phyloP scores from a whole-genome alignment of 2,797 vertebrate genomes.

The Helarctos malayanus region DNA sequence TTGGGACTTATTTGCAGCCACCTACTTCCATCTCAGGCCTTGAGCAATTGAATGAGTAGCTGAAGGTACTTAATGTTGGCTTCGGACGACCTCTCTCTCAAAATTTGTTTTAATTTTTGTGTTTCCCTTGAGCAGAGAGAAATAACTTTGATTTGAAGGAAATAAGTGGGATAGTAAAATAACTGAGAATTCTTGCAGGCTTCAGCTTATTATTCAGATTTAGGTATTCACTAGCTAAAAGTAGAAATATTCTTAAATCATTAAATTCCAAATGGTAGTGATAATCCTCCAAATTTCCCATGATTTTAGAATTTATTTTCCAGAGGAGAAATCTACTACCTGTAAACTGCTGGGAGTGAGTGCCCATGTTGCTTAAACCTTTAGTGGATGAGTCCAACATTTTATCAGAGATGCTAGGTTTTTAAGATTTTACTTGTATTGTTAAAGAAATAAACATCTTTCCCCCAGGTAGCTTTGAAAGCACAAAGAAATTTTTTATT shows the following conservation, averaged over 20 bases:
- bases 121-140: neutral
- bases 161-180: slow-evolving; percentile 44
- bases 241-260: slow-evolving; percentile 29
- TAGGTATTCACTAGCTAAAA: slow-evolving; percentile 37
- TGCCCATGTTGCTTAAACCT: neutral
- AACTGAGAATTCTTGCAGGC: neutral
- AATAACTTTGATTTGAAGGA: neutral
- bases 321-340: neutral
- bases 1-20: neutral
- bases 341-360: neutral
- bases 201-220: slow-evolving; percentile 34
- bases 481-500: slow-evolving; percentile 51
- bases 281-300: neutral
- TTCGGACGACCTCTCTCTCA: neutral
- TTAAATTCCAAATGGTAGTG: slow-evolving; percentile 7
- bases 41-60: slow-evolving; percentile 8
- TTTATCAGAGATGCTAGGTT: neutral
- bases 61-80: slow-evolving; percentile 39
- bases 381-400: neutral
- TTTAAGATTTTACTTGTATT: slow-evolving; percentile 63
- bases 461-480: neutral
- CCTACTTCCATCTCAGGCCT: slow-evolving; percentile 6
- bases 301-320: slow-evolving; percentile 49
- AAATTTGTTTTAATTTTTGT: slow-evolving; percentile 35
- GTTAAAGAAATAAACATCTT: neutral